Conservation (phyloP, 2,888 invertebrate genomes). For the Bugula neritina region DNA sequence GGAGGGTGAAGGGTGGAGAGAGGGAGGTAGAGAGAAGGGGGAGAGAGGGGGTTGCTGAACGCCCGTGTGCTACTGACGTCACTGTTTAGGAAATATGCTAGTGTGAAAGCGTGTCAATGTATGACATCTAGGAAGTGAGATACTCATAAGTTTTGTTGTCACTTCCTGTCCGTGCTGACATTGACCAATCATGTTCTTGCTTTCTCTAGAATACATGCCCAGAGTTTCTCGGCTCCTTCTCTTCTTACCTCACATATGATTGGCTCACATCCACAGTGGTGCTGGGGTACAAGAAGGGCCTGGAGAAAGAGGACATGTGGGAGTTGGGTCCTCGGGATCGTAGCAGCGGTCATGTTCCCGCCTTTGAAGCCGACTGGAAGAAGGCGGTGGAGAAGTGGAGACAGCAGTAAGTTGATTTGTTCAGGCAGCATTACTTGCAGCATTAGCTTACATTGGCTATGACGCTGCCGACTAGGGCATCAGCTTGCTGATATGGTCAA, state of each 20-base stretch:
- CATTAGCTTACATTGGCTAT: neutral
- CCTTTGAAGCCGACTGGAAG: slow-evolving; percentile 78
- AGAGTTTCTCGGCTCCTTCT: slow-evolving; percentile 21
- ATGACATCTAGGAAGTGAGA: too few relatives aligned
- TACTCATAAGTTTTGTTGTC: too few relatives aligned
- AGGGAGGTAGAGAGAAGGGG: too few relatives aligned
- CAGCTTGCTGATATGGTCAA: too few relatives aligned
- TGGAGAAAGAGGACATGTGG: slow-evolving; percentile 81
- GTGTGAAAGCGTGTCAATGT: too few relatives aligned
- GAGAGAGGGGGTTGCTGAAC: too few relatives aligned
- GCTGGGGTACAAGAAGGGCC: slow-evolving; percentile 74
- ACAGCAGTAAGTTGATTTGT: neutral
- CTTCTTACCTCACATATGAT: slow-evolving; percentile 19
- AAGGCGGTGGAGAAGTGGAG: slow-evolving; percentile 52
- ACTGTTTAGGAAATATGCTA: too few relatives aligned
- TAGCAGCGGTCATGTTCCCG: slow-evolving; percentile 71
- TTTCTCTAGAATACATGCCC: slow-evolving; percentile 23
- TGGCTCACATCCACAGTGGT: slow-evolving; percentile 57
- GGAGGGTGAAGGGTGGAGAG: too few relatives aligned
- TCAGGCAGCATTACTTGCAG: neutral
- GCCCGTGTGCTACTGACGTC: too few relatives aligned
- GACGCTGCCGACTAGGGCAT: neutral
- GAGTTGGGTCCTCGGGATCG: slow-evolving; percentile 77
- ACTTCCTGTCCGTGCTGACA: too few relatives aligned
- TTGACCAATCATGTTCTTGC: neutral